Evolutionary conservation across 2,888 invertebrate species (phyloP).

Genomic region (Torymus auratus): DNA sequence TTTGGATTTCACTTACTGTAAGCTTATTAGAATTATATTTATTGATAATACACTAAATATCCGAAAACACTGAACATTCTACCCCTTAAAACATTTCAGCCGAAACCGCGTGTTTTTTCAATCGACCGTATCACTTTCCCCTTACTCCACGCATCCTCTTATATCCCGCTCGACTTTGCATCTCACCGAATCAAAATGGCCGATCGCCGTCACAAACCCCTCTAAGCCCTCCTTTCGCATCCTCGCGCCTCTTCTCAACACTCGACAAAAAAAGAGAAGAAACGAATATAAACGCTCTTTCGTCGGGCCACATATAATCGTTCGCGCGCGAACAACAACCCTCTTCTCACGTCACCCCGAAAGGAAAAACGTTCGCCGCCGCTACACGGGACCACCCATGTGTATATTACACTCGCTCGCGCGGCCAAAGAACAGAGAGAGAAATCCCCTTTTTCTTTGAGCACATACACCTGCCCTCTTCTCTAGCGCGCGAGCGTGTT

Average conservation of each 20-base stretch:
- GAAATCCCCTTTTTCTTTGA: neutral
- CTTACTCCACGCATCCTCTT: no score
- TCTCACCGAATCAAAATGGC: no score
- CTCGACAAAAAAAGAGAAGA: no score
- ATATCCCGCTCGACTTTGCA: no score
- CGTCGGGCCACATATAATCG: neutral
- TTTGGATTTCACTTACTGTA: no score
- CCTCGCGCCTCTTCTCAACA: neutral
- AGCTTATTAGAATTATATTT: no score
- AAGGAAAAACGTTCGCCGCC: neutral
- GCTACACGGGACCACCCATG: conserved; percentile 27
- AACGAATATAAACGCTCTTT: no score
- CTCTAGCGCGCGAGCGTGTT: neutral
- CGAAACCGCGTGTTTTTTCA: no score
- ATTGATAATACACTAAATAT: no score
- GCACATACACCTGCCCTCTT: conserved; percentile 29
- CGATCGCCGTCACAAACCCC: neutral
- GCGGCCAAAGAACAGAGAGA: neutral
- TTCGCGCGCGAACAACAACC: conserved; percentile 10
- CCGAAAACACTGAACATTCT: no score
- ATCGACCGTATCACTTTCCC: no score
- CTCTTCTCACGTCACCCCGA: neutral
- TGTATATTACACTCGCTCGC: neutral
- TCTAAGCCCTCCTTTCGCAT: neutral
- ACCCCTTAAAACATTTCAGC: no score